phyloP scores from a whole-genome alignment of 2,888 invertebrate genomes.

The Frankliniella intonsa region DNA sequence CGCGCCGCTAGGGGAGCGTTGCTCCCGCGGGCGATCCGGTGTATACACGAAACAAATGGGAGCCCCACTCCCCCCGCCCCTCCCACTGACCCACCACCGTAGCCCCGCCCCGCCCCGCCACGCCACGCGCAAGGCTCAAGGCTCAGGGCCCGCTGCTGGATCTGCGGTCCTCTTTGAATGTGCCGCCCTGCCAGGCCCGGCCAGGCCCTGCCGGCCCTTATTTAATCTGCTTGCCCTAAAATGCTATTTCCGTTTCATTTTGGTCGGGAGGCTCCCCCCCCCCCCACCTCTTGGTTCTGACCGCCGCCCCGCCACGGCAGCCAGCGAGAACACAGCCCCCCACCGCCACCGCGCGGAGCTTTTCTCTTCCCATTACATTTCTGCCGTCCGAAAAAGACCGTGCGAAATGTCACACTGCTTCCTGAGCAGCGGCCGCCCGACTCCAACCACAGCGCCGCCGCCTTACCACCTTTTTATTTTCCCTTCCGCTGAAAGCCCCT shows the following conservation, averaged over 20 bases:
- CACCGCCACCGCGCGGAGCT: neutral
- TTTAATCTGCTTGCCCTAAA: conserved; percentile 16
- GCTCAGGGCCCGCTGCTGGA: too few species aligned
- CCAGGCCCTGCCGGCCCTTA: neutral
- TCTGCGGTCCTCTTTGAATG: too few species aligned
- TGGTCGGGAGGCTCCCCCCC: neutral
- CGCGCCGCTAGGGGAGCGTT: too few species aligned
- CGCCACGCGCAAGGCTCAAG: too few species aligned
- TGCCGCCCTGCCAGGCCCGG: neutral
- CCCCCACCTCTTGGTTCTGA: neutral
- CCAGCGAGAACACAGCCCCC: neutral
- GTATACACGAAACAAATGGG: too few species aligned
- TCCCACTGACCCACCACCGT: too few species aligned
- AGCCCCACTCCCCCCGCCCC: too few species aligned
- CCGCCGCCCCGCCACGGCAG: neutral
- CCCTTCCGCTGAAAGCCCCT: too few species aligned
- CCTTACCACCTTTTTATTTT: too few species aligned
- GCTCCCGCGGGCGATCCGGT: too few species aligned
- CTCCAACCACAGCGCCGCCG: too few species aligned
- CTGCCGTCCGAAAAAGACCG: neutral
- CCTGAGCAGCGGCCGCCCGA: neutral
- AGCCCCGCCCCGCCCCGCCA: too few species aligned
- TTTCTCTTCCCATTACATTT: neutral
- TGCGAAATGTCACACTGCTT: neutral
- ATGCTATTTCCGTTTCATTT: conserved; percentile 20